A percentile compares a stretch with the other conserved stretches of the same genome.
phyloP scores from a whole-genome alignment of 2,113 vertebrate species.

The Eurystomus gularis region DNA sequence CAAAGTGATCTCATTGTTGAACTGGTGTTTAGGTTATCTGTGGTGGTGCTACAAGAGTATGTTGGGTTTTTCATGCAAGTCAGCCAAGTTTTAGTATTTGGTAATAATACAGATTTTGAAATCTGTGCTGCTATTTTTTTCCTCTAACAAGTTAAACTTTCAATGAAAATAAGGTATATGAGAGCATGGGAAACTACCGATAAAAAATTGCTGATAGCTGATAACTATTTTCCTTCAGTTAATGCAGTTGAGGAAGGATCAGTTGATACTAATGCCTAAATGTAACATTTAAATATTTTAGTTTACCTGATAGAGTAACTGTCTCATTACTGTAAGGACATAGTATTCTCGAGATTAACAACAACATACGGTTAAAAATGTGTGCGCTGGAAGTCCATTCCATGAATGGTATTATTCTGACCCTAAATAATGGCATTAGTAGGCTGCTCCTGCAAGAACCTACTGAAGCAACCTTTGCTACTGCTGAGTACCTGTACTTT shows the following conservation, averaged over 20 bases:
- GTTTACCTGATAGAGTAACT: not conserved
- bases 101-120: not conserved
- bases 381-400: not conserved
- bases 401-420: accelerated
- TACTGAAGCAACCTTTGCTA: not conserved
- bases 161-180: not conserved
- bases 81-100: not conserved
- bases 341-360: not conserved
- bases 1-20: accelerated
- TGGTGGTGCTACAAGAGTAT: not conserved
- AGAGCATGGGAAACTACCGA: not conserved
- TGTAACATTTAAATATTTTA: not conserved
- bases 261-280: not conserved
- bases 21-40: accelerated
- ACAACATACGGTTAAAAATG: not conserved
- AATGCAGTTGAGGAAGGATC: not conserved
- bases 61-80: not conserved
- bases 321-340: not conserved
- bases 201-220: not conserved
- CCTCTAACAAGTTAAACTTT: not conserved
- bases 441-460: not conserved
- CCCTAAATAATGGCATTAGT: not conserved
- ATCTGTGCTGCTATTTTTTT: not conserved
- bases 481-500: not conserved
- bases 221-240: not conserved